phyloP scores from a whole-genome alignment of 2,797 vertebrate species.

The Scomberomorus guttatus region DNA sequence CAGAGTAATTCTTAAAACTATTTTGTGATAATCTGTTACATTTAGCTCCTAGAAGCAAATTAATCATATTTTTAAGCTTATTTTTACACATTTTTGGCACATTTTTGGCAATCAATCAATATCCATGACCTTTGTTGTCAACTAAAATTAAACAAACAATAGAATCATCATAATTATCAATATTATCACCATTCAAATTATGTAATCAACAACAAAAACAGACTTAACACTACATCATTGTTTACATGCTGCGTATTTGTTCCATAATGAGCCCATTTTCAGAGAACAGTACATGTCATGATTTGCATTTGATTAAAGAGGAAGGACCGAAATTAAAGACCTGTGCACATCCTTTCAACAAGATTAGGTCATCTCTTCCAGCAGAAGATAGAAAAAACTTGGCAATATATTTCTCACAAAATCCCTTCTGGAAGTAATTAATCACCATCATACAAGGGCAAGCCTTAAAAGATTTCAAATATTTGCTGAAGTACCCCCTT shows the following conservation, averaged over 20 bases:
- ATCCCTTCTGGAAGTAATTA: conserved; percentile 94
- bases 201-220: conserved; percentile 11
- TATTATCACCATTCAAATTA: background rate
- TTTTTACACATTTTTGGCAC: background rate
- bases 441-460: conserved; percentile 88
- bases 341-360: conserved; percentile 57
- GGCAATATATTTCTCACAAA: conserved; percentile 72
- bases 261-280: conserved; percentile 60
- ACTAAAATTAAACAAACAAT: background rate
- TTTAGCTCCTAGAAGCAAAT: background rate
- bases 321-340: conserved; percentile 67
- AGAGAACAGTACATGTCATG: conserved; percentile 76
- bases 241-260: conserved; percentile 69
- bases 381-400: conserved; percentile 53
- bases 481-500: conserved; percentile 96
- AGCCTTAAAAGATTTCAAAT: conserved; percentile 93
- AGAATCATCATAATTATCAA: background rate
- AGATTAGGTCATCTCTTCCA: conserved; percentile 29
- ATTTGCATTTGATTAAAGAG: conserved; percentile 83
- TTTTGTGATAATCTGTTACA: background rate
- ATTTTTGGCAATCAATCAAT: background rate
- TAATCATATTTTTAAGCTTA: background rate
- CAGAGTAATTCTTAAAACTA: background rate
- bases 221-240: conserved; percentile 55
- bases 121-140: background rate